Evolutionary conservation across 1,140 invertebrate genomes (phyloP).

Genomic region (Phymastichus coffea): DNA sequence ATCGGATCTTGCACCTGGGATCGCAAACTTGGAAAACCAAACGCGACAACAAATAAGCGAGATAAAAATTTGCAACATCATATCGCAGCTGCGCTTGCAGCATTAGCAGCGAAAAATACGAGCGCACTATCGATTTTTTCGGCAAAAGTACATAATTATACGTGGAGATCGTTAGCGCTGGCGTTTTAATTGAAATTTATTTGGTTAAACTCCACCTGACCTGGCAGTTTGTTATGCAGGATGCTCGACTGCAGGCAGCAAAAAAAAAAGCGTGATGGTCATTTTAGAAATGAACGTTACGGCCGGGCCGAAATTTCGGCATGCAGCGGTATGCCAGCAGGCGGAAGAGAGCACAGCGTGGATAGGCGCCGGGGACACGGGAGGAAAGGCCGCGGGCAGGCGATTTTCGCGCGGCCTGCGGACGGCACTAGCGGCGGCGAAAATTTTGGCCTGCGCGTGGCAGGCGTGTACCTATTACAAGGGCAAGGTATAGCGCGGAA

Average conservation of each 20-base stretch:
- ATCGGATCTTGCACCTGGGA: background rate
- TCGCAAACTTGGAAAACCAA: background rate
- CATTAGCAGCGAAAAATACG: background rate
- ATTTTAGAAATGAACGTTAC: too few species aligned
- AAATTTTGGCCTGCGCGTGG: background rate
- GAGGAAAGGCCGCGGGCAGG: background rate
- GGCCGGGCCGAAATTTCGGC: too few species aligned
- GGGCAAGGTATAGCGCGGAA: background rate
- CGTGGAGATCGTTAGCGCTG: background rate
- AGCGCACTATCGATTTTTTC: slow-evolving; percentile 6
- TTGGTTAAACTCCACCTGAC: too few species aligned
- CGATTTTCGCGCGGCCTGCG: too few species aligned
- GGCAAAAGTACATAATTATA: slow-evolving; percentile 6
- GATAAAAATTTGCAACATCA: slow-evolving; percentile 6
- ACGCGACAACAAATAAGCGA: background rate
- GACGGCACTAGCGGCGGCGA: background rate
- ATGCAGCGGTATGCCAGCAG: too few species aligned
- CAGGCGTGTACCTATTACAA: too few species aligned
- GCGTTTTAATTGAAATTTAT: slow-evolving; percentile 23
- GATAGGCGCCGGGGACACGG: too few species aligned
- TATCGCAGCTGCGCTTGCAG: background rate
- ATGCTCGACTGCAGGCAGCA: too few species aligned
- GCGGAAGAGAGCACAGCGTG: too few species aligned
- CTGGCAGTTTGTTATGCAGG: too few species aligned
- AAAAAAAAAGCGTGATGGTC: too few species aligned